Evolutionary conservation across 1,140 invertebrate genomes (phyloP).

Genomic region (Caerostris darwini): DNA sequence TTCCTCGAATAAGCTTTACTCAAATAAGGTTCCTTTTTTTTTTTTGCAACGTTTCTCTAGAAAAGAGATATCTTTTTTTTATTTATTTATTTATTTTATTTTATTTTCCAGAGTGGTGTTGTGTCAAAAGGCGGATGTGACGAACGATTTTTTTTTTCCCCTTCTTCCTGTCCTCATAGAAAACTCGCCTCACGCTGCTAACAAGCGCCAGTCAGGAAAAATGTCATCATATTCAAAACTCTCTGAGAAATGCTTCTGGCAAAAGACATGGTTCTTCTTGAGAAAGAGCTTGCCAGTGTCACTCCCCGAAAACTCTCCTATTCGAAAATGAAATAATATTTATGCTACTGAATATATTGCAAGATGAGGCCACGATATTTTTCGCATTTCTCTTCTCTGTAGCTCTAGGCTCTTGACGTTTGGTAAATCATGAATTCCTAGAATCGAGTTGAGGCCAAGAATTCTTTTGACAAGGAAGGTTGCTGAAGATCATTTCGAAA

Average conservation of each 20-base stretch:
- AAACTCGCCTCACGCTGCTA: background rate
- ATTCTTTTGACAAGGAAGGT: background rate
- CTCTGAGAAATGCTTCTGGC: background rate
- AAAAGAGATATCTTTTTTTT: background rate
- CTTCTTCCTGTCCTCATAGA: background rate
- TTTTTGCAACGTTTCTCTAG: background rate
- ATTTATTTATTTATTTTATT: background rate
- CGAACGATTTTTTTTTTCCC: background rate
- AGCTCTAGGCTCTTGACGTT: too few relatives aligned
- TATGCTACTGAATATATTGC: conserved; percentile 22
- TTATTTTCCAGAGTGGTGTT: background rate
- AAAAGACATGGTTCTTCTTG: background rate
- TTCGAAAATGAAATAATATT: conserved; percentile 31
- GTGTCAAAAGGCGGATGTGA: conserved; percentile 27
- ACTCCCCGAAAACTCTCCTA: too few relatives aligned
- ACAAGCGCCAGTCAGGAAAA: background rate
- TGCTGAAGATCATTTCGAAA: background rate
- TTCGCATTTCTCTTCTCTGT: too few relatives aligned
- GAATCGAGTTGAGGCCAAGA: background rate
- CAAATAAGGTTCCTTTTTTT: conserved; percentile 45
- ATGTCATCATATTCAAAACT: background rate
- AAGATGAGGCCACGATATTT: background rate
- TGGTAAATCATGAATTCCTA: background rate
- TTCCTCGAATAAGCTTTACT: conserved; percentile 27
- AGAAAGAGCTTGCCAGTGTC: background rate